These are phyloP conservation scores for Druceiella hillmani DNA, from an alignment of 2,888 invertebrate species.

Conservation along the genomic window DNA sequence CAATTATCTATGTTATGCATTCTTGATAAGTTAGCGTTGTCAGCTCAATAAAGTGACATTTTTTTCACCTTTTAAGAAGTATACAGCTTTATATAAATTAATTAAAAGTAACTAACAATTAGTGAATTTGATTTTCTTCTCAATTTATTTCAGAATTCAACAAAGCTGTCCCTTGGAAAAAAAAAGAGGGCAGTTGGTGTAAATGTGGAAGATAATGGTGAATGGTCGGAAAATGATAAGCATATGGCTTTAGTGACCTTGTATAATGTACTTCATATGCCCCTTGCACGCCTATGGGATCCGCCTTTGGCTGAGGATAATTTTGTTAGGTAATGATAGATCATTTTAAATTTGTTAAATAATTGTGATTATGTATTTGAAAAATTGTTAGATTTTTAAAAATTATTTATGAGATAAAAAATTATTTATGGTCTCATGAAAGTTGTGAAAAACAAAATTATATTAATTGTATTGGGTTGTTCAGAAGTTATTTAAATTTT, in stretches of 20 bases:
- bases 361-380: not conserved
- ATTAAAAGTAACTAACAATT: not conserved
- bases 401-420: too few relatives aligned
- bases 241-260: conserved; percentile 60
- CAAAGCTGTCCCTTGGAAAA: conserved; percentile 43
- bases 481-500: too few relatives aligned
- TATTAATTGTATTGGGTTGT: too few relatives aligned
- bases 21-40: too few relatives aligned
- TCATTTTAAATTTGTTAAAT: too few relatives aligned
- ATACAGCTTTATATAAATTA: too few relatives aligned
- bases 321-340: conserved; percentile 79
- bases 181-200: conserved; percentile 40
- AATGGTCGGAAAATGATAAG: conserved; percentile 65
- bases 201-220: conserved; percentile 48
- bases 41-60: too few relatives aligned
- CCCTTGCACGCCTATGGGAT: conserved; percentile 71
- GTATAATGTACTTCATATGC: conserved; percentile 62
- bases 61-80: too few relatives aligned
- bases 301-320: conserved; percentile 78
- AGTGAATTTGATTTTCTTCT: not conserved
- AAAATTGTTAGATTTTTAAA: too few relatives aligned
- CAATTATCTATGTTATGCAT: too few relatives aligned
- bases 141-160: conserved; percentile 36
- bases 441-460: too few relatives aligned
- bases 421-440: too few relatives aligned